Evolutionary conservation across 1,140 invertebrate species (phyloP).

Genomic region (Drosophila guanche): DNA sequence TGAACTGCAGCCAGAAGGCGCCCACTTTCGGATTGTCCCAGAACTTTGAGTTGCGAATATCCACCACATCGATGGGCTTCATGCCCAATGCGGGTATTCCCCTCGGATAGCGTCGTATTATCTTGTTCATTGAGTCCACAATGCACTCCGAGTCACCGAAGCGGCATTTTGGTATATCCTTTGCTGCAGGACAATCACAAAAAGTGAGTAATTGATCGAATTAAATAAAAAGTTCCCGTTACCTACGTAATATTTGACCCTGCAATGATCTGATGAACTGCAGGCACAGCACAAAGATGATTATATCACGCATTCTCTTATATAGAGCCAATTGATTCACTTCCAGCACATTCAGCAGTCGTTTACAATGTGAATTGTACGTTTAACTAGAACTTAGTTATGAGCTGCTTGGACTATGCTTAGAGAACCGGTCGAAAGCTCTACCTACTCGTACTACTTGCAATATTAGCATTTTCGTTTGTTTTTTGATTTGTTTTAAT

Average conservation of each 20-base stretch:
- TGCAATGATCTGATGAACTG: background rate
- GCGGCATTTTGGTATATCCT: slow-evolving; percentile 44
- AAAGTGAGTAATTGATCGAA: background rate
- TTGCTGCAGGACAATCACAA: slow-evolving; percentile 7
- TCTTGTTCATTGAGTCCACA: slow-evolving; percentile 43
- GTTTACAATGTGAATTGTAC: slow-evolving; percentile 15
- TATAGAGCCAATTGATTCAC: slow-evolving; percentile 9
- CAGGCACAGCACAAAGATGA: slow-evolving; percentile 6
- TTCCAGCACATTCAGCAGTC: slow-evolving; percentile 15
- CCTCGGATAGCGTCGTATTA: slow-evolving; percentile 43
- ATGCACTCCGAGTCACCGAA: slow-evolving; percentile 51
- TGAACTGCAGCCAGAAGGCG: slow-evolving; percentile 28
- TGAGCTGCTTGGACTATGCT: background rate
- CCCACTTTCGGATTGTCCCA: slow-evolving; percentile 12
- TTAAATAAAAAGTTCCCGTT: background rate
- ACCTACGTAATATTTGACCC: slow-evolving; percentile 45
- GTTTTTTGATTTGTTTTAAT: too few relatives aligned
- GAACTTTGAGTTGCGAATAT: slow-evolving; percentile 42
- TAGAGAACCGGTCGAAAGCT: slow-evolving; percentile 30
- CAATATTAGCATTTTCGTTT: slow-evolving; percentile 25
- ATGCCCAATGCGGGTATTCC: slow-evolving; percentile 54
- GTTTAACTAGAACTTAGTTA: background rate
- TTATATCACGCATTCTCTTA: slow-evolving; percentile 28
- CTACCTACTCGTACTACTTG: background rate
- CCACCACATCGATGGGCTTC: slow-evolving; percentile 60